Conservation (phyloP, 2,797 vertebrate genomes). For the Sphenodon punctatus region DNA sequence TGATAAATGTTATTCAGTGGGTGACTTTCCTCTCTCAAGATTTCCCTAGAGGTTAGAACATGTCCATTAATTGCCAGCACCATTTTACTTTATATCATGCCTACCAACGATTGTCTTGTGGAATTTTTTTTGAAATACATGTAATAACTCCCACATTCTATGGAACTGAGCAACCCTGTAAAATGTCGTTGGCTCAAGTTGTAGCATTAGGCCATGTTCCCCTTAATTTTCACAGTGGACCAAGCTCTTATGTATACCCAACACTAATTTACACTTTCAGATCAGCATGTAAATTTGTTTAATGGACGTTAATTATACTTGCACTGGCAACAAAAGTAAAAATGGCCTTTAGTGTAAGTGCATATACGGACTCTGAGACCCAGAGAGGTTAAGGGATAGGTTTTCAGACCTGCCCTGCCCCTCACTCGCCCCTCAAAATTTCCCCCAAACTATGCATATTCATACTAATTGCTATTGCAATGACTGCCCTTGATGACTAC, state of each 20-base stretch:
- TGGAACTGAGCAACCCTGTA: slow-evolving; percentile 19
- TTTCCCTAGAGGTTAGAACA: not conserved
- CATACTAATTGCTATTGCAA: too few relatives aligned
- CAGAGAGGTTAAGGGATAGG: rapidly evolving
- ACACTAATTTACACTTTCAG: too few relatives aligned
- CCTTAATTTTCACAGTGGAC: too few relatives aligned
- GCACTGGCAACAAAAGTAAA: too few relatives aligned
- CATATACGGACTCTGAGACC: not conserved
- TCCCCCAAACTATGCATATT: slow-evolving; percentile 15
- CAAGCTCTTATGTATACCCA: too few relatives aligned
- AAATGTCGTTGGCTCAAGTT: too few relatives aligned
- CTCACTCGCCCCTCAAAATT: not conserved
- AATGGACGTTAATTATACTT: too few relatives aligned
- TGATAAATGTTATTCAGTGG: not conserved
- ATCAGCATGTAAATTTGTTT: too few relatives aligned
- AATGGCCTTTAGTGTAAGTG: too few relatives aligned
- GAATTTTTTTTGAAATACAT: slow-evolving; percentile 3
- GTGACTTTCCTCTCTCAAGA: not conserved
- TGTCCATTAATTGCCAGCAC: not conserved
- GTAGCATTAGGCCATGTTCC: too few relatives aligned
- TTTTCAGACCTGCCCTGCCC: slow-evolving; percentile 5
- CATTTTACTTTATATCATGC: not conserved
- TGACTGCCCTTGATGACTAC: too few relatives aligned
- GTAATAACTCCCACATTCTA: not conserved
- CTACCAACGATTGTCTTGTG: slow-evolving; percentile 13